Conservation (phyloP, 2,797 vertebrate species). For the Adrianichthys oophorus region DNA sequence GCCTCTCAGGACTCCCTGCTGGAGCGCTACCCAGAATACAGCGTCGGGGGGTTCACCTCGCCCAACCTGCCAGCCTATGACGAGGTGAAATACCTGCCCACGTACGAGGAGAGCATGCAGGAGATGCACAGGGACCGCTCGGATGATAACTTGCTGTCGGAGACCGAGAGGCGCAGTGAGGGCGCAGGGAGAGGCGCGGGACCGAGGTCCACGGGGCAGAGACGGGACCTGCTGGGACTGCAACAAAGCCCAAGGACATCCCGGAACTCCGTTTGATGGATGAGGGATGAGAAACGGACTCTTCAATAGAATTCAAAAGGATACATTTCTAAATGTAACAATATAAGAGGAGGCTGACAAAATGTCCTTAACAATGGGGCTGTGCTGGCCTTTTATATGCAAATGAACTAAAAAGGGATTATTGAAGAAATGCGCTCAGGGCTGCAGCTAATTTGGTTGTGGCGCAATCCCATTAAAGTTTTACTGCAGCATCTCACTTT, state of each 20-base stretch:
- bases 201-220: slow-evolving; percentile 44
- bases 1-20: slow-evolving; percentile 90
- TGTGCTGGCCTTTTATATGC: slow-evolving; percentile 67
- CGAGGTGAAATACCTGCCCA: slow-evolving; percentile 92
- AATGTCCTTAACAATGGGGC: slow-evolving; percentile 50
- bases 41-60: slow-evolving; percentile 68
- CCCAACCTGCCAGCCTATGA: slow-evolving; percentile 91
- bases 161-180: slow-evolving; percentile 39
- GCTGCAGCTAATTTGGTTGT: slow-evolving; percentile 53
- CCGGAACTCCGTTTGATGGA: slow-evolving; percentile 77
- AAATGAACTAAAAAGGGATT: slow-evolving; percentile 53
- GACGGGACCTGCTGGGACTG: slow-evolving; percentile 56
- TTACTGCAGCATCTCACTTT: slow-evolving; percentile 38
- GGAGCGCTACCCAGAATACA: slow-evolving; percentile 77
- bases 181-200: slow-evolving; percentile 40
- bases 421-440: slow-evolving; percentile 48
- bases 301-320: slow-evolving; percentile 28
- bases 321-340: slow-evolving; percentile 61
- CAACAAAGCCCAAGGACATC: slow-evolving; percentile 62
- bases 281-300: slow-evolving; percentile 16
- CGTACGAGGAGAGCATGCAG: slow-evolving; percentile 92
- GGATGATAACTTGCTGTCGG: slow-evolving; percentile 68
- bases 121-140: slow-evolving; percentile 76
- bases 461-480: slow-evolving; percentile 66
- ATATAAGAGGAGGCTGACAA: slow-evolving; percentile 59